Base-by-base conservation (phyloP, 2,888 invertebrate species). In the Polia nebulosa region DNA sequence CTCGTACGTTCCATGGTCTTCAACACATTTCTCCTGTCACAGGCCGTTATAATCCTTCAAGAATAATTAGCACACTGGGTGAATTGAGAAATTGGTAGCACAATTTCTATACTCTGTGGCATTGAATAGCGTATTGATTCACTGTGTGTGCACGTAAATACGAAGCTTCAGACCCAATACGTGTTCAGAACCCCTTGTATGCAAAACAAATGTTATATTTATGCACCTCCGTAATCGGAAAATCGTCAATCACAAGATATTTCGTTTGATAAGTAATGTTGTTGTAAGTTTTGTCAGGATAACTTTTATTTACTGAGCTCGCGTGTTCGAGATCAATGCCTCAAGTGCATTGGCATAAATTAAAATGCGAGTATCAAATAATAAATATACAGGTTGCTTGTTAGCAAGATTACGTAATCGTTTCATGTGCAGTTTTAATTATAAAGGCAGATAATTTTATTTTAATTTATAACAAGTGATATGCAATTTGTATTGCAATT, bases 141-240 rank as follows among this genome's bases (percentile, higher is more conserved):
- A 55, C 75, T 60, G 58, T 65, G 62, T 69, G 53, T 56, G 62
- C 36, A 76, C 63, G 58, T 32, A 59, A 58, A 72, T 69, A 27
- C 52, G 51, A 27, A 86, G 80, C 86, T 83, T 79, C 85, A 83
- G 74, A 74, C 83, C 86, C 87, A 87, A 87, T 89, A 89, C 87
- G 78, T 88, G 86, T 87, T 85, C 76, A 78, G 77, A 82, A 83
- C 84, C 87, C 84, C 85, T 87, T 87, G 87, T 89, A 92, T 90
- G 90, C 88, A 88, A 91, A 93, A 89, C 88, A 90, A 93, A 93
- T 90, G 87, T 86, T 83, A 88, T 91, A 92, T 93, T 93, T 92
- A 94, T 93, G 87, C 90, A 89, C 81, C 83, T 85, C 68, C 76
- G 86, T 91, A 91, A 92, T 91, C 89, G 88, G 86, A 89, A 90